A percentile compares a stretch with the other conserved stretches of the same genome.
Evolutionary conservation across 1,140 invertebrate species (phyloP).

Genomic region (Lysiphlebus fabarum): DNA sequence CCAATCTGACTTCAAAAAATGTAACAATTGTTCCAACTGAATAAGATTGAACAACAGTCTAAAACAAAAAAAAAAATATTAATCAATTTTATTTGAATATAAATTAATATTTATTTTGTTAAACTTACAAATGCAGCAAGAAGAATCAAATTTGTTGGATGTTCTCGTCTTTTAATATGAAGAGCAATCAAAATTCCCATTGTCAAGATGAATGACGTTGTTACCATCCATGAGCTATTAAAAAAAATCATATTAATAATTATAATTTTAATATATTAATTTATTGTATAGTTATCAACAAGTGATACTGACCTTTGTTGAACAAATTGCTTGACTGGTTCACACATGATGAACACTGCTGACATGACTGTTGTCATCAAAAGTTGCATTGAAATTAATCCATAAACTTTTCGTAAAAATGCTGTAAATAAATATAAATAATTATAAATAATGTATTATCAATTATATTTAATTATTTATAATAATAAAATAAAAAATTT

Average conservation of each 20-base stretch:
- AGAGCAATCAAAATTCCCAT: conserved; percentile 62
- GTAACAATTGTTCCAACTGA: conserved; percentile 73
- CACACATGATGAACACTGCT: conserved; percentile 61
- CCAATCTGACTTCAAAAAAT: conserved; percentile 67
- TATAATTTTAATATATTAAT: conserved; percentile 19
- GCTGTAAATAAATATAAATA: conserved; percentile 36
- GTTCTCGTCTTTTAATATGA: conserved; percentile 62
- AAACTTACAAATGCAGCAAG: conserved; percentile 67
- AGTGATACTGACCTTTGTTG: conserved; percentile 62
- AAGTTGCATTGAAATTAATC: conserved; percentile 71
- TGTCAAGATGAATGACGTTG: conserved; percentile 59
- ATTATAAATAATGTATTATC: conserved; percentile 4
- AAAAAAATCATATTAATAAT: conserved; percentile 38
- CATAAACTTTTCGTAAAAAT: conserved; percentile 84
- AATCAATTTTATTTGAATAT: conserved; percentile 13
- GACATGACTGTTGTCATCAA: conserved; percentile 68
- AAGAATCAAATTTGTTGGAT: conserved; percentile 67
- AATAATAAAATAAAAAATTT: too few species aligned
- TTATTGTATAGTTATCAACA: neutral
- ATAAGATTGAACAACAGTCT: conserved; percentile 73
- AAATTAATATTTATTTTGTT: neutral
- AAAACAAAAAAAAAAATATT: conserved; percentile 49
- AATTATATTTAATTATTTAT: conserved; percentile 9
- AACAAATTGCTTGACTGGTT: conserved; percentile 64
- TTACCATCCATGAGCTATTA: conserved; percentile 63